A percentile compares a stretch with the other conserved stretches of the same genome.
phyloP scores from a whole-genome alignment of 2,888 invertebrate genomes.

The Sinotaia quadrata region DNA sequence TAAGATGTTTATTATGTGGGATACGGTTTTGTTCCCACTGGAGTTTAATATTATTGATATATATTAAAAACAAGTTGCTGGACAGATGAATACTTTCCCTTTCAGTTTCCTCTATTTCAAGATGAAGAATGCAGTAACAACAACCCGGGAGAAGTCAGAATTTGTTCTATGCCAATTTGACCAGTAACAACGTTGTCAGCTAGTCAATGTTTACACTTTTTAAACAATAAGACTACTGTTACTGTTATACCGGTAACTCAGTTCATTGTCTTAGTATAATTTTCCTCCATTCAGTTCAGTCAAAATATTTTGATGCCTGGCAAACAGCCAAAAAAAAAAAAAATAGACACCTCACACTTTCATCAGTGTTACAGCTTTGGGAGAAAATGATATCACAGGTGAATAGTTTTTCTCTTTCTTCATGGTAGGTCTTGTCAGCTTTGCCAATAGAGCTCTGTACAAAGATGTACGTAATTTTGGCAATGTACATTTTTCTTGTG shows the following conservation, averaged over 20 bases:
- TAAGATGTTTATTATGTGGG: slow-evolving; percentile 40
- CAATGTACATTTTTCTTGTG: slow-evolving; percentile 3
- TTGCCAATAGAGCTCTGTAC: not conserved
- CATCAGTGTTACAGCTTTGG: slow-evolving; percentile 22
- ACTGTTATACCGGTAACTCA: not conserved
- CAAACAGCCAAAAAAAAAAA: not conserved
- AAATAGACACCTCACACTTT: slow-evolving; percentile 10
- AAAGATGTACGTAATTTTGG: slow-evolving; percentile 1
- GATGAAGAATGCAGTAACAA: not conserved
- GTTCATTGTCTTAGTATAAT: not conserved
- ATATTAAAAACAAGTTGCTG: slow-evolving; percentile 19
- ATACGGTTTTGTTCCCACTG: slow-evolving; percentile 30
- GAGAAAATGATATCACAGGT: slow-evolving; percentile 25
- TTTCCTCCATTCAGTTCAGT: not conserved
- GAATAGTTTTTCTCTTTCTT: not conserved
- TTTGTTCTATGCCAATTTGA: not conserved
- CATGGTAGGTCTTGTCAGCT: not conserved
- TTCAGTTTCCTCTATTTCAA: not conserved
- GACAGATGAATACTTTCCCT: slow-evolving; percentile 16
- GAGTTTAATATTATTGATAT: slow-evolving; percentile 16
- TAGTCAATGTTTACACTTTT: not conserved
- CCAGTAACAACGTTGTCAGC: slow-evolving; percentile 8
- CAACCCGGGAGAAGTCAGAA: not conserved
- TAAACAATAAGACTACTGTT: not conserved
- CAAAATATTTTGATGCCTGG: not conserved